Base-by-base conservation (phyloP, 2,797 vertebrate species). In the Gouania willdenowi region DNA sequence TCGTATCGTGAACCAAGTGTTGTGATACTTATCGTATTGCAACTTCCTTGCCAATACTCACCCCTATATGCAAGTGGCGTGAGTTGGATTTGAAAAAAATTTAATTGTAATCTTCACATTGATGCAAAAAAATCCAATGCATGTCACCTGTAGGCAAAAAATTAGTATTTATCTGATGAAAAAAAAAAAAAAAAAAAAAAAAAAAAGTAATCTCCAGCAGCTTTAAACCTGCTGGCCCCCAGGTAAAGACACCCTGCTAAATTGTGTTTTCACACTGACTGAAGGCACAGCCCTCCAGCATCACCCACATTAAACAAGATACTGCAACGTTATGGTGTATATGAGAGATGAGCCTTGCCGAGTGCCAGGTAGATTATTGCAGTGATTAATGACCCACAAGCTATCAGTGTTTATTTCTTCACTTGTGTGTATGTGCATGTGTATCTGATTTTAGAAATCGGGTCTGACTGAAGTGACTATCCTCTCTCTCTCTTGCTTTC, bases 241-340 rank as follows among this genome's bases (percentile, higher is more conserved):
- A 36, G 2, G 13, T 13, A 11, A 41, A 40, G 3, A 12, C 8
- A 13, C 7, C 5, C 6, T 2, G 20, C 5, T 22, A 2, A 33
- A 4, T 28, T 4, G 21, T 23, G 23, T 23, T 20, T 21, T 43
- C 7, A 20, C 5, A 8, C 8, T 8, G 23, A 41, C 30, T 16
- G 12, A 25, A 6, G 10, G 10, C 34, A 18, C 8, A 13, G 7
- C 17, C 14, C 49, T 50, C 10, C 15, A 23, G 55, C 12, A 22
- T 41, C 17, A 30, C 7, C 24, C 18, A 33, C 9, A n/a, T n/a
- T n/a, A n/a, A n/a, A 50, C n/a, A n/a, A 75, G 37, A 71, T 66
- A 79, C 75, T 58, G 71, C 58, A 55, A 60, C 6, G 7, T 47
- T 37, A 36, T 9, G 12, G n/a, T 33, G 4, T 41, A 23, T 26